Evolutionary conservation across 2,797 vertebrate species (phyloP).

Genomic region (Hylomyscus alleni): DNA sequence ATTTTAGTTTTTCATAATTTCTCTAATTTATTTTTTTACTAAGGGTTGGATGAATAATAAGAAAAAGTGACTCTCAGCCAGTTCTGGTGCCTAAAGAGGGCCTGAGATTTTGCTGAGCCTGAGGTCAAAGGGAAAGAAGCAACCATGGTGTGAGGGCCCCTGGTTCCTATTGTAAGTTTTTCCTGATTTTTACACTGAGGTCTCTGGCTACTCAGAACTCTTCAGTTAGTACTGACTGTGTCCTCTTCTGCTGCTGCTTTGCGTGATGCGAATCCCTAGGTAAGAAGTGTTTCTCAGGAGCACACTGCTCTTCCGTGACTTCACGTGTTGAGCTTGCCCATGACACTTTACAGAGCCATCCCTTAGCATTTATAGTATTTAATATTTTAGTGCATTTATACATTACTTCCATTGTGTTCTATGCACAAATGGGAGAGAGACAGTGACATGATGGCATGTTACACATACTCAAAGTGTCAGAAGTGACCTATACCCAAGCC

Average conservation of each 20-base stretch:
- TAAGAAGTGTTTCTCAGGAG: background rate
- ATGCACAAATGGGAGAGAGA: background rate
- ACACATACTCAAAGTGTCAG: background rate
- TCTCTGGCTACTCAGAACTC: background rate
- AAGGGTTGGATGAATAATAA: background rate
- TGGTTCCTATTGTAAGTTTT: background rate
- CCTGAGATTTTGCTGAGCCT: background rate
- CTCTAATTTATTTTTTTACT: background rate
- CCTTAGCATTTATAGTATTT: background rate
- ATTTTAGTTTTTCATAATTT: slow-evolving; percentile 17
- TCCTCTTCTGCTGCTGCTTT: background rate
- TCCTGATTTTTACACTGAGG: background rate
- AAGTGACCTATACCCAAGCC: background rate
- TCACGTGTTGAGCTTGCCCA: background rate
- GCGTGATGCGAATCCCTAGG: background rate
- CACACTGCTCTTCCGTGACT: background rate
- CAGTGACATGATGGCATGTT: background rate
- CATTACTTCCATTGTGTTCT: background rate
- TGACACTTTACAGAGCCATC: background rate
- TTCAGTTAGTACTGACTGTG: background rate
- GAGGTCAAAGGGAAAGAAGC: background rate
- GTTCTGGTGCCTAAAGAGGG: background rate
- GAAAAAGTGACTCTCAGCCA: background rate
- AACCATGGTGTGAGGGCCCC: background rate
- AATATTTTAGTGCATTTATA: background rate